These are phyloP conservation scores for Ia io DNA, from an alignment of 2,113 vertebrate genomes.

Conservation along the genomic window DNA sequence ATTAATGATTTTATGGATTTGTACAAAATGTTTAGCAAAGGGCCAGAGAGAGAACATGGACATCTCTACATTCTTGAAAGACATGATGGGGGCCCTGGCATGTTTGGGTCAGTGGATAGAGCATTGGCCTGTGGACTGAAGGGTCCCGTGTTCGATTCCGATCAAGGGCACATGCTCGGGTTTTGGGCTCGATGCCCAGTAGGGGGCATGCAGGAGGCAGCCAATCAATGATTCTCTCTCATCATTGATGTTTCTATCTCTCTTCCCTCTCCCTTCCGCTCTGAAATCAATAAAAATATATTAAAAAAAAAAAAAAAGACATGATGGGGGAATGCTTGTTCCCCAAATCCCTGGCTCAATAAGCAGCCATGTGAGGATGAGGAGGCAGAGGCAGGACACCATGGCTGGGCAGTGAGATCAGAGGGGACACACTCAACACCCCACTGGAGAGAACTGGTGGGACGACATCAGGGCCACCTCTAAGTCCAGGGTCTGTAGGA, in stretches of 20 bases:
- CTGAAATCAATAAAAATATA: too few relatives aligned
- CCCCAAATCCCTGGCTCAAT: neutral
- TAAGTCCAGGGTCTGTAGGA: neutral
- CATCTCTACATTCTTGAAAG: neutral
- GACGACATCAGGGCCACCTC: neutral
- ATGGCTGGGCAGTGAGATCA: neutral
- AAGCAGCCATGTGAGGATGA: neutral
- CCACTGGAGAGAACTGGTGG: neutral
- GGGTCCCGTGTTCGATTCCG: too few relatives aligned
- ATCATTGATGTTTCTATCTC: too few relatives aligned
- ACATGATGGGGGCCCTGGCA: neutral
- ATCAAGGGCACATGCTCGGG: too few relatives aligned
- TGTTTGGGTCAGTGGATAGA: too few relatives aligned
- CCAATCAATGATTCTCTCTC: too few relatives aligned
- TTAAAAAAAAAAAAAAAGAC: too few relatives aligned
- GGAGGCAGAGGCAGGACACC: neutral
- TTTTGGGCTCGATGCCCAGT: too few relatives aligned
- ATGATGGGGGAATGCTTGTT: neutral
- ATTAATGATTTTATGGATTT: neutral
- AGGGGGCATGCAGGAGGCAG: too few relatives aligned
- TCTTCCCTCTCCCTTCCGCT: too few relatives aligned
- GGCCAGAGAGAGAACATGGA: neutral
- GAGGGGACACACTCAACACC: neutral
- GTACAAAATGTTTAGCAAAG: neutral
- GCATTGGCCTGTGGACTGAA: too few relatives aligned